These are phyloP conservation scores for Neolamprologus hecqui DNA, from an alignment of 2,113 vertebrate species.

Conservation along the genomic window DNA sequence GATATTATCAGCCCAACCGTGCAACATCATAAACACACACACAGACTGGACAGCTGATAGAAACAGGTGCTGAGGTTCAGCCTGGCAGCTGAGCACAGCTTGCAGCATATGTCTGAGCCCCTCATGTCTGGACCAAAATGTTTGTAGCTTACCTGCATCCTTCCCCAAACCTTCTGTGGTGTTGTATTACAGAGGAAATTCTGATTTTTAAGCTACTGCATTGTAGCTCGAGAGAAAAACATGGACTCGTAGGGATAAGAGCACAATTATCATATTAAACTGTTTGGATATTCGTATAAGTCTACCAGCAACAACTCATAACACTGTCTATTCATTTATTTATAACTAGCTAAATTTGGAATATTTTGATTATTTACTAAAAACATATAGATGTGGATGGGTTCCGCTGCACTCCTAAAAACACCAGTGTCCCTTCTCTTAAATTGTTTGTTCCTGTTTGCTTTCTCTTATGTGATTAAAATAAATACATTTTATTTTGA, in stretches of 20 bases:
- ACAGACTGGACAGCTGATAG: conserved; percentile 45
- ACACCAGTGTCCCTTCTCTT: neutral
- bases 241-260: neutral
- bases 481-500: neutral
- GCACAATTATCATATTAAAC: neutral
- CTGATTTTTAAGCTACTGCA: neutral
- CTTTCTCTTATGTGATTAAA: neutral
- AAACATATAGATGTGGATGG: neutral
- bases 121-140: conserved; percentile 11
- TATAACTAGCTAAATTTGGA: neutral
- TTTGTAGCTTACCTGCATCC: conserved; percentile 32
- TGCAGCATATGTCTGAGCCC: conserved; percentile 37
- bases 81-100: conserved; percentile 40
- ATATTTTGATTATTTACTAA: neutral
- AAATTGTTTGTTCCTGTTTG: neutral
- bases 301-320: neutral
- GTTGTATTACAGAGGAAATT: neutral
- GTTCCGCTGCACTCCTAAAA: neutral
- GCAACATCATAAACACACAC: neutral
- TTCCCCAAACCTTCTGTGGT: neutral
- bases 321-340: neutral
- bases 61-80: conserved; percentile 45
- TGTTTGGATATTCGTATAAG: neutral
- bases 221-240: neutral
- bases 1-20: neutral